These are phyloP conservation scores for Darevskia nairensis DNA, from an alignment of 2,797 vertebrate genomes.

Conservation along the genomic window DNA sequence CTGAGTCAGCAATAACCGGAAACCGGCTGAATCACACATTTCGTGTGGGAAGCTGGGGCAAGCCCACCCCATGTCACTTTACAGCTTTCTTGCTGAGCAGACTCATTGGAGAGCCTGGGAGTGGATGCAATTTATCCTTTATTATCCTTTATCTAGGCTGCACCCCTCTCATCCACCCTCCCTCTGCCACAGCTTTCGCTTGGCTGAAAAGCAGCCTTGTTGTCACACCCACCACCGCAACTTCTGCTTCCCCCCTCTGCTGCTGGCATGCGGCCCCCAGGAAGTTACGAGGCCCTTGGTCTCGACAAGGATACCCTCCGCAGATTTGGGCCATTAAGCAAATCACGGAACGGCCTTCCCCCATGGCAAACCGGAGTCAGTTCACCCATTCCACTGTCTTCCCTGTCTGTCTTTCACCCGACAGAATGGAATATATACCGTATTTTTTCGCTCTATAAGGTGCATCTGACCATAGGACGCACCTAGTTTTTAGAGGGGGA, in stretches of 20 bases:
- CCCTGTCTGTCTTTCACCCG: not conserved
- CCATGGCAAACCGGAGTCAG: not conserved
- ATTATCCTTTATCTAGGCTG: too few relatives aligned
- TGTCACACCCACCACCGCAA: too few relatives aligned
- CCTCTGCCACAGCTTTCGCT: too few relatives aligned
- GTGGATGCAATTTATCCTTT: not conserved
- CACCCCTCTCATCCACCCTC: too few relatives aligned
- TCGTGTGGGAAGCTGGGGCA: not conserved
- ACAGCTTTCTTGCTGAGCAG: not conserved
- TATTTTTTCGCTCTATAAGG: too few relatives aligned
- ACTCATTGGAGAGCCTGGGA: not conserved
- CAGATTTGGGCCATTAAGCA: not conserved
- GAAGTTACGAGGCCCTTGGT: too few relatives aligned
- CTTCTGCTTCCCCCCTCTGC: too few relatives aligned
- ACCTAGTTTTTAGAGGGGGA: too few relatives aligned
- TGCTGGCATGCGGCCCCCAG: too few relatives aligned
- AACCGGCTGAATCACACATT: not conserved
- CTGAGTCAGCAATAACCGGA: constrained; percentile 3
- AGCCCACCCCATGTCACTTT: too few relatives aligned
- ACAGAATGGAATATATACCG: not conserved
- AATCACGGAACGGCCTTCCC: not conserved
- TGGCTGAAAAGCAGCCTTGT: too few relatives aligned
- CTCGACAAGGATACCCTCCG: not conserved
- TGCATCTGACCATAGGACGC: too few relatives aligned
- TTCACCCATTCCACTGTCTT: not conserved